Conservation (phyloP, 2,797 vertebrate genomes). For the Melanogrammus aeglefinus region DNA sequence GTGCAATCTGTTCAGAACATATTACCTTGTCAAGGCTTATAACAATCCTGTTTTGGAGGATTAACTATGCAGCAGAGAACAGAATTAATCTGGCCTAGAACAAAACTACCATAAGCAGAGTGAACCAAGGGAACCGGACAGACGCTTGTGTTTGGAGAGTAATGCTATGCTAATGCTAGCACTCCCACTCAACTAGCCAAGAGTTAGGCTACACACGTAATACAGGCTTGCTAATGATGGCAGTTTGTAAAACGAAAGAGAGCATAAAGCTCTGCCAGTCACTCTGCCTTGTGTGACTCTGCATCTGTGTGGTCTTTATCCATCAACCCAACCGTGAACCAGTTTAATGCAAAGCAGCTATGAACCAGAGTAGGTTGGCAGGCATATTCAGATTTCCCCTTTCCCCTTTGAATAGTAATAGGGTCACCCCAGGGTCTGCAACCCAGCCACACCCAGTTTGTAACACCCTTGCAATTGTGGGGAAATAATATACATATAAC, state of each 20-base stretch:
- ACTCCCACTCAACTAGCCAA: neutral
- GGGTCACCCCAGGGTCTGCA: constrained; percentile 53
- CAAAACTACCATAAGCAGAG: constrained; percentile 30
- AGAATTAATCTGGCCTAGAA: constrained; percentile 63
- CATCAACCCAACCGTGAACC: constrained; percentile 35
- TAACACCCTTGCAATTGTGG: constrained; percentile 50
- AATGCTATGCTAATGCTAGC: neutral
- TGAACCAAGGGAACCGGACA: constrained; percentile 33
- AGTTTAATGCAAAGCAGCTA: constrained; percentile 31
- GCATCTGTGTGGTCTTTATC: constrained; percentile 26
- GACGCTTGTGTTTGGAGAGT: constrained; percentile 14
- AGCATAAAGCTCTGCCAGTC: constrained; percentile 12
- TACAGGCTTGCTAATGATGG: neutral
- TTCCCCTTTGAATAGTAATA: constrained; percentile 66
- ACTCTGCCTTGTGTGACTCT: constrained; percentile 12
- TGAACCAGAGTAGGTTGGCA: constrained; percentile 28
- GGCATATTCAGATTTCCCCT: constrained; percentile 50
- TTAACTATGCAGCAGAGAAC: constrained; percentile 63
- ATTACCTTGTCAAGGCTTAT: constrained; percentile 69
- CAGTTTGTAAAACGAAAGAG: constrained; percentile 32
- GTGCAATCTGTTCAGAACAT: constrained; percentile 67
- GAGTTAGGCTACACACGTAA: neutral
- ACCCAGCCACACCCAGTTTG: constrained; percentile 55
- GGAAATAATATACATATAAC: constrained; percentile 64
- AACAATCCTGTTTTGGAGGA: constrained; percentile 70